A percentile compares a stretch with the other conserved stretches of the same genome.
These are phyloP conservation scores for Strigops habroptila DNA, from an alignment of 2,113 vertebrate species.

Conservation along the genomic window DNA sequence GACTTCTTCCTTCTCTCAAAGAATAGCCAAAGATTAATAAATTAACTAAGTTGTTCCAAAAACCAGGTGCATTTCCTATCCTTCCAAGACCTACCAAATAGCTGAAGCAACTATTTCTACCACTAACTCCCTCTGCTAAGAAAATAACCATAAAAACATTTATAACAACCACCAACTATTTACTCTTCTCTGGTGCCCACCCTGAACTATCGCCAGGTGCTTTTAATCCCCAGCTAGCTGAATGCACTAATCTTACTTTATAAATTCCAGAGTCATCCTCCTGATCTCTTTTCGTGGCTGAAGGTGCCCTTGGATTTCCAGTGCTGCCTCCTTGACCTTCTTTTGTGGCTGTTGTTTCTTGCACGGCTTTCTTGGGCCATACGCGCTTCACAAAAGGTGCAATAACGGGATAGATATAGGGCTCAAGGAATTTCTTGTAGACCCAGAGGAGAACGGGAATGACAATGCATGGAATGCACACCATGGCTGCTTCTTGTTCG, in stretches of 20 bases:
- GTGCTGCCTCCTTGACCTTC: conserved; percentile 26
- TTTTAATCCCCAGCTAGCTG: background rate
- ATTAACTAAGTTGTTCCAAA: background rate
- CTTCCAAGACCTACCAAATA: background rate
- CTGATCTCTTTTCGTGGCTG: accelerated
- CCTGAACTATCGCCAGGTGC: accelerated
- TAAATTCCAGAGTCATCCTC: background rate
- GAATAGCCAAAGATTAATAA: background rate
- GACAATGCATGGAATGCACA: conserved; percentile 97
- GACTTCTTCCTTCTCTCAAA: background rate
- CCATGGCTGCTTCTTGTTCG: conserved; percentile 74
- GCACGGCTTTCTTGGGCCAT: conserved; percentile 79
- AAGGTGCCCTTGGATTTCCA: background rate
- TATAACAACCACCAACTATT: background rate
- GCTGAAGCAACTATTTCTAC: background rate
- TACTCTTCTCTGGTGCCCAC: background rate
- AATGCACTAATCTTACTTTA: conserved; percentile 66
- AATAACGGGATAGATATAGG: conserved; percentile 87
- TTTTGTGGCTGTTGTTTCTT: conserved; percentile 35
- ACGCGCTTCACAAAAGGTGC: conserved; percentile 82
- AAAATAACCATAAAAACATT: accelerated
- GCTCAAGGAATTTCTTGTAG: conserved; percentile 96
- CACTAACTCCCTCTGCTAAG: background rate
- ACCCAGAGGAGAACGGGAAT: conserved; percentile 94
- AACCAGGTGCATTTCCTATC: accelerated